Conservation (phyloP, 1,140 invertebrate species). For the Asobara japonica region DNA sequence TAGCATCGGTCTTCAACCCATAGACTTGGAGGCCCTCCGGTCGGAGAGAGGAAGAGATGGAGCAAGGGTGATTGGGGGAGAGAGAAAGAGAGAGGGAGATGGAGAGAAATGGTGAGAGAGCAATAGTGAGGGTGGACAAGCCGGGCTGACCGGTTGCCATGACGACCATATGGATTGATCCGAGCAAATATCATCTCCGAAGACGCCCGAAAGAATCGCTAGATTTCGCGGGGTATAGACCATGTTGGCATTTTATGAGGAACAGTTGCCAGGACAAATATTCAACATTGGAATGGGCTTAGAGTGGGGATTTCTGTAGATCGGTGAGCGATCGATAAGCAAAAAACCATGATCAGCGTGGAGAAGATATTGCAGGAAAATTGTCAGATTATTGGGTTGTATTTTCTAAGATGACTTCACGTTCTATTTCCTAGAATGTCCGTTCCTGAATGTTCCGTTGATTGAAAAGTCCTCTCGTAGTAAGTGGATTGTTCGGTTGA, state of each 20-base stretch:
- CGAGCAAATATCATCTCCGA: constrained; percentile 66
- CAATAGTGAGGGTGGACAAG: constrained; percentile 53
- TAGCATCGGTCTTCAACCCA: constrained; percentile 14
- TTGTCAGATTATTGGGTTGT: too few species aligned
- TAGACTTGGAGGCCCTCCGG: constrained; percentile 8
- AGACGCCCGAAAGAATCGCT: constrained; percentile 63
- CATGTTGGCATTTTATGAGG: constrained; percentile 38
- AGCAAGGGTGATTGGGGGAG: background rate
- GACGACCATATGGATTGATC: constrained; percentile 66
- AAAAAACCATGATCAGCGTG: too few species aligned
- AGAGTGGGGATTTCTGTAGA: too few species aligned
- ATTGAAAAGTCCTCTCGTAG: too few species aligned
- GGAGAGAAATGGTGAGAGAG: background rate
- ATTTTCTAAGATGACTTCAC: too few species aligned
- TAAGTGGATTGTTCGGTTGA: too few species aligned
- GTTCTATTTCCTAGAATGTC: too few species aligned
- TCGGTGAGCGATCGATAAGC: too few species aligned
- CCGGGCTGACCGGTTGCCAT: constrained; percentile 61
- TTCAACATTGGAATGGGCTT: constrained; percentile 44
- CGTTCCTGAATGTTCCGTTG: too few species aligned
- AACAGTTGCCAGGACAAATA: constrained; percentile 2
- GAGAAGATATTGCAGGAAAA: too few species aligned
- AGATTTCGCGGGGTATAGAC: constrained; percentile 56
- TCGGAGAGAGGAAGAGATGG: background rate
- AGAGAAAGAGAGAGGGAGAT: constrained; percentile 38